Conservation (phyloP, 2,113 vertebrate genomes). For the Pongo abelii region DNA sequence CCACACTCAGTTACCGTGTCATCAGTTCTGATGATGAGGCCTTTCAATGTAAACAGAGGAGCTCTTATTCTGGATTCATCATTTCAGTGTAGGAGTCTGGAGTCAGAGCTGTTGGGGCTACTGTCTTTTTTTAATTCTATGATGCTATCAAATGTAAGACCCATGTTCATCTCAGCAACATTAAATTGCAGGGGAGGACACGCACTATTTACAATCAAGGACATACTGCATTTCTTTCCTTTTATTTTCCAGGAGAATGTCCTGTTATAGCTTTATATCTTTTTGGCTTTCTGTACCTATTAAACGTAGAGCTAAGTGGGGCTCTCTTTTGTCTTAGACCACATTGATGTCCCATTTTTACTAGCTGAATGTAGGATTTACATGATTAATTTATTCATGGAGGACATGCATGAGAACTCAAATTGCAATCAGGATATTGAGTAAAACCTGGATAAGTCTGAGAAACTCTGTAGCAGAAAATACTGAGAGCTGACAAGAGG, state of each 20-base stretch:
- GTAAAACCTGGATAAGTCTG: background rate
- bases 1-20: background rate
- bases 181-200: background rate
- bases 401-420: background rate
- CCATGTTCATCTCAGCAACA: background rate
- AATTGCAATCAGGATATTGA: background rate
- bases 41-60: background rate
- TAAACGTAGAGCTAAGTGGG: background rate
- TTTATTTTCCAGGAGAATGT: background rate
- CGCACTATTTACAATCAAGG: background rate
- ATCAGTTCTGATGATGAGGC: background rate
- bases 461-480: background rate
- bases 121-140: conserved; percentile 5
- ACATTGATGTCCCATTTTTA: background rate
- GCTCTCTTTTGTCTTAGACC: background rate
- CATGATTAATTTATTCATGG: background rate
- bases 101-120: background rate
- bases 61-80: background rate
- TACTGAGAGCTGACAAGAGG: background rate
- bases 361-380: background rate
- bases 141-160: background rate
- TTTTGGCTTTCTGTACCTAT: background rate
- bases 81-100: background rate
- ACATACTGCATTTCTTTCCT: background rate
- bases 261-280: background rate